These are phyloP conservation scores for Automeris io DNA, from an alignment of 2,888 invertebrate species.

Conservation along the genomic window DNA sequence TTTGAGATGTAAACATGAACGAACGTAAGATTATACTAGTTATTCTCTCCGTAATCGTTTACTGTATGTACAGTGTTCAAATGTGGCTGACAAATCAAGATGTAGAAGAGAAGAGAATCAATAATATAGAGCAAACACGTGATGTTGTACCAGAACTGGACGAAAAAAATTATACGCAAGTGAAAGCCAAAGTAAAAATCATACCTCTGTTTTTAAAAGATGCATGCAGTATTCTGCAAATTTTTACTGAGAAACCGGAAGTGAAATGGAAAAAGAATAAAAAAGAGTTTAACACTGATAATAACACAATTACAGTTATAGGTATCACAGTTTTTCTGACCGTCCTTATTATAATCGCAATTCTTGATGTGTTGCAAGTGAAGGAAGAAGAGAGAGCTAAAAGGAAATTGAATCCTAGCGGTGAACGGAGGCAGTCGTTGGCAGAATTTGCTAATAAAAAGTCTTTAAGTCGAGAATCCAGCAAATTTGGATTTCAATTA, in stretches of 20 bases:
- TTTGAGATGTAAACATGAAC: conserved; percentile 69
- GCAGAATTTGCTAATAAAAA: conserved; percentile 69
- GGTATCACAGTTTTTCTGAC: conserved; percentile 60
- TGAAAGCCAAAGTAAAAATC: conserved; percentile 31
- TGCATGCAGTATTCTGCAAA: conserved; percentile 53
- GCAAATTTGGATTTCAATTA: conserved; percentile 57
- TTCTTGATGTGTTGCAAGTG: conserved; percentile 59
- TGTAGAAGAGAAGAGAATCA: conserved; percentile 20
- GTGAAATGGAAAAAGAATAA: conserved; percentile 28
- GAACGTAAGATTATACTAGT: conserved; percentile 61
- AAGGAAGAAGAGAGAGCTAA: conserved; percentile 60
- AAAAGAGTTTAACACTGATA: conserved; percentile 34
- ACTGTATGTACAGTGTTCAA: conserved; percentile 57
- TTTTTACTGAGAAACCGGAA: conserved; percentile 49
- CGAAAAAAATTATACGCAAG: conserved; percentile 17
- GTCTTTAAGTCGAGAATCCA: conserved; percentile 53
- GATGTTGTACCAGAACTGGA: neutral
- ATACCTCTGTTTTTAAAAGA: conserved; percentile 51
- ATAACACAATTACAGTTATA: conserved; percentile 49
- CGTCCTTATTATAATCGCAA: conserved; percentile 49
- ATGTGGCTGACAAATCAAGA: conserved; percentile 53
- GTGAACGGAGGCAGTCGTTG: conserved; percentile 58
- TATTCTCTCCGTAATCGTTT: conserved; percentile 49
- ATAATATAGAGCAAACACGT: conserved; percentile 9
- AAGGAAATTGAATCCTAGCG: conserved; percentile 51